phyloP scores from a whole-genome alignment of 2,113 vertebrate genomes.

The Corapipo altera region DNA sequence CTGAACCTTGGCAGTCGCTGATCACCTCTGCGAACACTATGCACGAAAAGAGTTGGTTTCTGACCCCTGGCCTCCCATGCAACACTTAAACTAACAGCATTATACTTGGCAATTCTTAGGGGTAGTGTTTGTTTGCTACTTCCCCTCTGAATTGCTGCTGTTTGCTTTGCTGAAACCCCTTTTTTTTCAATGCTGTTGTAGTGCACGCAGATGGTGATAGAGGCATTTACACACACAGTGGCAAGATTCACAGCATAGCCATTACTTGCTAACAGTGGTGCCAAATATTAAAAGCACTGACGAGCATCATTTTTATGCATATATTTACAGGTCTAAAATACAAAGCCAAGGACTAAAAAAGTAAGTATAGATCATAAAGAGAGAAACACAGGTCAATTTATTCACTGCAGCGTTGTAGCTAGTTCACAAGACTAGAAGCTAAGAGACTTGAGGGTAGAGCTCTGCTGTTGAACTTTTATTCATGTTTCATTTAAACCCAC shows the following conservation, averaged over 20 bases:
- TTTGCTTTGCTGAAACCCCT: constrained; percentile 62
- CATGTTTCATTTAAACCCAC: not conserved
- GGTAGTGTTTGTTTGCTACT: constrained; percentile 20
- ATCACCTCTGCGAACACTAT: not conserved
- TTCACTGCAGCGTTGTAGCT: not conserved
- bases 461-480: not conserved
- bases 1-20: not conserved
- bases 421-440: not conserved
- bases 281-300: not conserved
- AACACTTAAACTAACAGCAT: constrained; percentile 52
- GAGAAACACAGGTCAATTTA: not conserved
- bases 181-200: not conserved
- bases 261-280: not conserved
- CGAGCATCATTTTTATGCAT: not conserved
- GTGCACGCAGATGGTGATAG: not conserved
- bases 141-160: constrained; percentile 6
- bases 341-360: not conserved
- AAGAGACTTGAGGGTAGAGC: not conserved
- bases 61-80: constrained; percentile 52
- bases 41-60: constrained; percentile 40
- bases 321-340: not conserved
- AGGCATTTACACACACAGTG: not conserved
- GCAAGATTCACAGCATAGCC: not conserved
- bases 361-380: not conserved
- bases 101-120: constrained; percentile 1